phyloP scores from a whole-genome alignment of 2,797 vertebrate genomes.

The Parauchenoglanis ngamensis region DNA sequence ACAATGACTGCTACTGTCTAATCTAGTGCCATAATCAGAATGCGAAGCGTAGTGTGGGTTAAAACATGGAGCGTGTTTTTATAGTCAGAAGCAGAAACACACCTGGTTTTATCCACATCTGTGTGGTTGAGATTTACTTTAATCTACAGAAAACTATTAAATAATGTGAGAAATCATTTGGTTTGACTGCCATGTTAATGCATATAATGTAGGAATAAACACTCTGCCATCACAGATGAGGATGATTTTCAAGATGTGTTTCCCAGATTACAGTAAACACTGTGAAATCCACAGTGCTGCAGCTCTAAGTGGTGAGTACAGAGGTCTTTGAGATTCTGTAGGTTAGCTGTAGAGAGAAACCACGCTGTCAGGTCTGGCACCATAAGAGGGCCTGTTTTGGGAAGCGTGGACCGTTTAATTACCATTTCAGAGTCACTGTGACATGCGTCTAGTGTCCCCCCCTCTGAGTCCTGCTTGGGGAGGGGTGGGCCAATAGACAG shows the following conservation, averaged over 20 bases:
- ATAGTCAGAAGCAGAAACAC: constrained; percentile 42
- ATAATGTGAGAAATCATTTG: not conserved
- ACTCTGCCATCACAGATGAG: constrained; percentile 52
- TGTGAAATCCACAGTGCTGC: constrained; percentile 29
- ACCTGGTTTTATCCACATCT: constrained; percentile 44
- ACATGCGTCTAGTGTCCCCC: constrained; percentile 85
- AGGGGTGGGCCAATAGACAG: constrained; percentile 85
- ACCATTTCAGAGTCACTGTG: constrained; percentile 99
- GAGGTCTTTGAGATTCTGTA: constrained; percentile 42
- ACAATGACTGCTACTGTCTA: constrained; percentile 25
- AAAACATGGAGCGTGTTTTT: constrained; percentile 29
- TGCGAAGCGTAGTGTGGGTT: constrained; percentile 44
- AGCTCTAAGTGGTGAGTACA: constrained; percentile 48
- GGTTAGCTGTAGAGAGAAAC: constrained; percentile 50
- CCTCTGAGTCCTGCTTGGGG: constrained; percentile 63
- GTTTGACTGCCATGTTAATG: not conserved
- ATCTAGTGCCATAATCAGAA: constrained; percentile 33
- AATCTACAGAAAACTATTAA: not conserved
- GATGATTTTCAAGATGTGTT: constrained; percentile 44
- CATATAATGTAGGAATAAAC: not conserved
- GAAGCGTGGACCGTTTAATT: constrained; percentile 69
- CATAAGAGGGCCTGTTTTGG: constrained; percentile 7
- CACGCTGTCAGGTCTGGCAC: constrained; percentile 11
- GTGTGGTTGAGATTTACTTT: constrained; percentile 28
- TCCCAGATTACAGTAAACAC: constrained; percentile 19